Conservation (phyloP, 2,888 invertebrate genomes). For the Calliopum simillimum region DNA sequence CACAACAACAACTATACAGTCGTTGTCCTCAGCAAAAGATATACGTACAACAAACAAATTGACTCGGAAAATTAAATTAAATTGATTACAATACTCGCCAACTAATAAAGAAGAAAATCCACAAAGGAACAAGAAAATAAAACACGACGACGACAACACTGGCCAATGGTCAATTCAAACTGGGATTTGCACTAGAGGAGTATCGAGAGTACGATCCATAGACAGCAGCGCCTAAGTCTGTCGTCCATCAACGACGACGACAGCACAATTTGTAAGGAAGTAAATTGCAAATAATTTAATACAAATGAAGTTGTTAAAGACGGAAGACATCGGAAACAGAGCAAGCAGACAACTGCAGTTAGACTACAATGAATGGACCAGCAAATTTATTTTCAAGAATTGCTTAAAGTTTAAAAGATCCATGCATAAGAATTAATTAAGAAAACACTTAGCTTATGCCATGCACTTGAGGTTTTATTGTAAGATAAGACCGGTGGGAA, state of each 20-base stretch:
- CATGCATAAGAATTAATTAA: too few relatives aligned
- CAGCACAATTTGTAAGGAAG: constrained; percentile 25
- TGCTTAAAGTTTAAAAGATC: too few relatives aligned
- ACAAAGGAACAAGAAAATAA: background rate
- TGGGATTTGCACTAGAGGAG: background rate
- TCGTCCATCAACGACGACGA: background rate
- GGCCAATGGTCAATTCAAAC: background rate
- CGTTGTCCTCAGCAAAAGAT: background rate
- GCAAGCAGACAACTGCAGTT: background rate
- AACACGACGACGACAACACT: background rate
- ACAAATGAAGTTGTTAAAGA: constrained; percentile 24
- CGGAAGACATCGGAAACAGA: background rate
- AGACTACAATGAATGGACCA: background rate
- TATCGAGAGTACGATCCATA: background rate
- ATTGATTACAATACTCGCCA: constrained; percentile 54
- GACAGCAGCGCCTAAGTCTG: background rate
- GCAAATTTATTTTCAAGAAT: too few relatives aligned
- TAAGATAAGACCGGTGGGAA: too few relatives aligned
- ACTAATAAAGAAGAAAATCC: constrained; percentile 41
- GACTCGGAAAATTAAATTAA: constrained; percentile 57
- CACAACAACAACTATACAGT: background rate
- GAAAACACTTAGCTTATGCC: too few relatives aligned
- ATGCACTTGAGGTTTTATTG: too few relatives aligned
- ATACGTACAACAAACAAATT: constrained; percentile 46
- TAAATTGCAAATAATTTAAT: constrained; percentile 32